phyloP scores from a whole-genome alignment of 2,888 invertebrate genomes.

The Perizoma affinitatum region DNA sequence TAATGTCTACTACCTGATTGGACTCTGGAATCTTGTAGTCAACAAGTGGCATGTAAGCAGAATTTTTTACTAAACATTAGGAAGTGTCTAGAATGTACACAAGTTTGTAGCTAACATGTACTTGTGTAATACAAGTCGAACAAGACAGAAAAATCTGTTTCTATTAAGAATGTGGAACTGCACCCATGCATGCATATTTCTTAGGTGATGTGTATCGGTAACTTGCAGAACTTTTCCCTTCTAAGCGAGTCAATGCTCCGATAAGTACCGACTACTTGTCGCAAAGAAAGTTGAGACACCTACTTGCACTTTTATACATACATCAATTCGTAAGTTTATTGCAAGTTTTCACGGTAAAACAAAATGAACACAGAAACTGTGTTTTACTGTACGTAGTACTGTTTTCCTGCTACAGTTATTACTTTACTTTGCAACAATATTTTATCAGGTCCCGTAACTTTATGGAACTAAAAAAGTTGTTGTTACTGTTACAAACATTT shows the following conservation, averaged over 20 bases:
- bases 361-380: conserved; percentile 26
- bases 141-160: conserved; percentile 37
- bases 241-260: conserved; percentile 52
- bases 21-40: conserved; percentile 36
- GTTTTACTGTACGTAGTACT: conserved; percentile 3
- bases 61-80: conserved; percentile 12
- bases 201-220: conserved; percentile 29
- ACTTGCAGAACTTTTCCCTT: conserved; percentile 60
- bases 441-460: conserved; percentile 4
- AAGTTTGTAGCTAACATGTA: conserved; percentile 7
- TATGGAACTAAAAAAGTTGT: conserved; percentile 1
- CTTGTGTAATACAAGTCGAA: conserved; percentile 30
- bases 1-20: background rate
- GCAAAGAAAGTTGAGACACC: conserved; percentile 66
- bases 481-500: no score
- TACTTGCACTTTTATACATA: conserved; percentile 43
- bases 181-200: conserved; percentile 24
- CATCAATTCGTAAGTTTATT: conserved; percentile 38
- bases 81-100: conserved; percentile 17
- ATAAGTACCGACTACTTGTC: conserved; percentile 35
- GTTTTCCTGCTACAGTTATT: conserved; percentile 6
- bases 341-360: conserved; percentile 29
- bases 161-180: conserved; percentile 35
- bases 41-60: conserved; percentile 16
- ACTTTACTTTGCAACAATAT: background rate